Evolutionary conservation across 1,140 invertebrate genomes (phyloP).

Genomic region (Drosophila sucinea): DNA sequence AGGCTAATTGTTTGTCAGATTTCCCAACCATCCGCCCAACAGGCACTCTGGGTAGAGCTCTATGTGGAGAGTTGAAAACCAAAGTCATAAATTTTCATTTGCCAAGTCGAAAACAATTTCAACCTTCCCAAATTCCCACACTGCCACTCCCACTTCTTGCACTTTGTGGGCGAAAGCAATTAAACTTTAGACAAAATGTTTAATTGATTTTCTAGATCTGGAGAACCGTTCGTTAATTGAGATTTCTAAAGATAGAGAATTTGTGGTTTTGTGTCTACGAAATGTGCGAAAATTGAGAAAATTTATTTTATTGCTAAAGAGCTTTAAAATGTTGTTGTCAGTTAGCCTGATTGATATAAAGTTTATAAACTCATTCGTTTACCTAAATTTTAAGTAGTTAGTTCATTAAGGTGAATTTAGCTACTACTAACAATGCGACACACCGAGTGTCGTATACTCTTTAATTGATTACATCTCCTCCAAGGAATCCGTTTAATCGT

Average conservation of each 20-base stretch:
- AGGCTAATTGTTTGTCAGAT: constrained; percentile 27
- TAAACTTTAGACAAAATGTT: constrained; percentile 45
- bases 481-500: too few relatives aligned
- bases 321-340: constrained; percentile 14
- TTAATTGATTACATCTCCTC: neutral
- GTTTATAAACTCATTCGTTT: neutral
- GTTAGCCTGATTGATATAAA: constrained; percentile 18
- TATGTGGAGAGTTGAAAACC: constrained; percentile 12
- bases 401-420: neutral
- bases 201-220: constrained; percentile 45
- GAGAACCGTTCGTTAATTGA: constrained; percentile 38
- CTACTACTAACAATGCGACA: neutral
- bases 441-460: neutral
- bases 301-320: constrained; percentile 21
- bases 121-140: neutral
- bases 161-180: constrained; percentile 34
- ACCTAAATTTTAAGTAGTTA: neutral
- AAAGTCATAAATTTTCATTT: constrained; percentile 68
- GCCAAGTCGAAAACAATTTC: constrained; percentile 33
- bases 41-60: neutral
- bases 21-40: neutral
- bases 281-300: neutral
- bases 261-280: constrained; percentile 1
- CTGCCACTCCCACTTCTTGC: constrained; percentile 11
- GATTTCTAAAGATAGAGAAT: constrained; percentile 21